Evolutionary conservation across 2,888 invertebrate genomes (phyloP), one percentile per base, ranked within the genome.

Genomic region (Apantesis nais): DNA sequence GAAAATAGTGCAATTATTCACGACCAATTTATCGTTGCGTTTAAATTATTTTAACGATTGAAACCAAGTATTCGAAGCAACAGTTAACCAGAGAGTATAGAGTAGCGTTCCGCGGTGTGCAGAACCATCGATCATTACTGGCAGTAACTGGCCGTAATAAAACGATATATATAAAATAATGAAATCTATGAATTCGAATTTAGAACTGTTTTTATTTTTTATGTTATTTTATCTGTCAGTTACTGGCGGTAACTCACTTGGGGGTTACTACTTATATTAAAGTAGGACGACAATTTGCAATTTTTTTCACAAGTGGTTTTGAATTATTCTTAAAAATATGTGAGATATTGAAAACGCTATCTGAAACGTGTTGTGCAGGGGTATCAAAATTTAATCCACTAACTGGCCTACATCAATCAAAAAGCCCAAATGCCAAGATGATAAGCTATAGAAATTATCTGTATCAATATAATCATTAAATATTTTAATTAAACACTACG

Each of bases 101-200:
- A 70, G 80, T 79, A 74, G 55, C 68, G 70, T 73, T 67, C 31
- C 31, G 44, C 64, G 65, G 31, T 12, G 34, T 25, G 34, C 29
- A 39, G n/a, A 65, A 71, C 72, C 72, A 80, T 81, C 81, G 75
- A 80, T 81, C 81, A 81, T 29, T 65, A 73, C 74, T 64, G 63
- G 37, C 70, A 39, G 66, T 76, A 67, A 73, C 62, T 69, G 70
- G 66, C 34, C n/a, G 66, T 74, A 73, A 72, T 76, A 74, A 66
- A 71, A 67, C 71, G 70, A 48, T 62, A 61, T 68, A 71, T 75
- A 60, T 29, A 64, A 11, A 71, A n/a, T n/a, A 68, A 61, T 68
- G 71, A 63, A 63, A 71, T 22, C 62, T 48, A 78, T 78, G 41
- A 66, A 64, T 67, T 62, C 63, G 48, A 58, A 41, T 69, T 70